Evolutionary conservation across 2,888 invertebrate genomes (phyloP).

Genomic region (Homarus gammarus): DNA sequence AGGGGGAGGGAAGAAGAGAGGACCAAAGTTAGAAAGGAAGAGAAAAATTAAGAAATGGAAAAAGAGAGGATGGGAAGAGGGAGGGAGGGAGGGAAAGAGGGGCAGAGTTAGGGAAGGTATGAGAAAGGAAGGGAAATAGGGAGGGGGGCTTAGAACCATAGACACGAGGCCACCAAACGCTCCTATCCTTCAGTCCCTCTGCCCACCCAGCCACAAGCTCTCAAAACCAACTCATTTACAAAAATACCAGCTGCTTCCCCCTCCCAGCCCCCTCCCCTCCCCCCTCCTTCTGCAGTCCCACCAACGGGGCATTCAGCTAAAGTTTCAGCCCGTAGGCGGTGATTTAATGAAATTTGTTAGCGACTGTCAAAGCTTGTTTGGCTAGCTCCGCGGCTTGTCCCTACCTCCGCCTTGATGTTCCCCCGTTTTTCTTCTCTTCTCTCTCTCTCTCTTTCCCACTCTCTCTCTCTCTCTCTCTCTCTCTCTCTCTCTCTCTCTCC

Average conservation of each 20-base stretch:
- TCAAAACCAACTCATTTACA: conserved; percentile 43
- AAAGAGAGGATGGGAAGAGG: too few species aligned
- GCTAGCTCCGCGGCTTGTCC: conserved; percentile 1
- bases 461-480: conserved; percentile 39
- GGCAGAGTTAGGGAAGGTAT: too few species aligned
- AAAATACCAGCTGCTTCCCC: conserved; percentile 29
- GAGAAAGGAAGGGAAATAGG: too few species aligned
- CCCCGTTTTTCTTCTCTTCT: conserved; percentile 33
- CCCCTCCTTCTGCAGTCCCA: conserved; percentile 6
- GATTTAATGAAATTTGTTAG: conserved; percentile 71
- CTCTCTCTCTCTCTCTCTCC: conserved; percentile 18
- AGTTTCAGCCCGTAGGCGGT: conserved; percentile 59
- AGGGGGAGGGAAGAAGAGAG: too few species aligned
- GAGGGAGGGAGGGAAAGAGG: too few species aligned
- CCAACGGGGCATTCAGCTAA: conserved; percentile 52
- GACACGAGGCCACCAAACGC: too few species aligned
- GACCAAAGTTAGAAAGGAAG: too few species aligned
- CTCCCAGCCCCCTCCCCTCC: not conserved
- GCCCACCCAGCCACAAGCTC: not conserved
- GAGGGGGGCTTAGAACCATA: too few species aligned
- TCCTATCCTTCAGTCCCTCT: too few species aligned
- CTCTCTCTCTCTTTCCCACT: conserved; percentile 40
- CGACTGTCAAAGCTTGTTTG: conserved; percentile 66
- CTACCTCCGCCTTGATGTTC: not conserved
- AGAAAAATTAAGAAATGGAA: too few species aligned